Conservation (phyloP, 1,140 invertebrate species). For the Lasioglossum baleicum region DNA sequence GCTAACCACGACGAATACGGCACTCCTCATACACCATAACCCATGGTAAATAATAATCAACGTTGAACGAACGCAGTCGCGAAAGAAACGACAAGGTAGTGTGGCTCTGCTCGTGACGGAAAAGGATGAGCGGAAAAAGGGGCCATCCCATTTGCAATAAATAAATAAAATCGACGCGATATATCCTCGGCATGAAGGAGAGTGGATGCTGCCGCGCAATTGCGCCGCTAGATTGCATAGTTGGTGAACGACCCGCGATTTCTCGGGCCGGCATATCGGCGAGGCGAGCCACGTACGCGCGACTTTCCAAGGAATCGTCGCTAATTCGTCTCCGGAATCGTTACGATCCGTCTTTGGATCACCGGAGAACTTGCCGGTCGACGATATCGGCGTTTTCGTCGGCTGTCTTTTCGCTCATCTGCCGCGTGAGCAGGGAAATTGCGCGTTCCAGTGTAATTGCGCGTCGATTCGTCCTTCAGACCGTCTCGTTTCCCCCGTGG, state of each 20-base stretch:
- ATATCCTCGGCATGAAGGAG: neutral
- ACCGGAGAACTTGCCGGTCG: constrained; percentile 29
- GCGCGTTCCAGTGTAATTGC: constrained; percentile 57
- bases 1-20: too few species aligned
- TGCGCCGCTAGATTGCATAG: constrained; percentile 14
- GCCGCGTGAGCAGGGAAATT: constrained; percentile 31
- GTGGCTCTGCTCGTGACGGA: too few species aligned
- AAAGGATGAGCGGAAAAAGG: too few species aligned
- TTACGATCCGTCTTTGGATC: constrained; percentile 20
- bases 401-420: neutral
- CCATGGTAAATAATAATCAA: too few species aligned
- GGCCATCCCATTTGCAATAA: too few species aligned
- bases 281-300: neutral
- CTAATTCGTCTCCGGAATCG: constrained; percentile 19
- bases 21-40: too few species aligned
- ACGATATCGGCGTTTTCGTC: constrained; percentile 37
- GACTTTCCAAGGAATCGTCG: neutral
- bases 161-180: neutral
- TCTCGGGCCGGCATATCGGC: constrained; percentile 9
- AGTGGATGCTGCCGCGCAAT: neutral
- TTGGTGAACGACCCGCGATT: constrained; percentile 1
- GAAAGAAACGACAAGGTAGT: too few species aligned
- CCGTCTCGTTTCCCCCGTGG: neutral
- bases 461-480: constrained; percentile 49
- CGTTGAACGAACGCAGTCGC: too few species aligned